phyloP scores from a whole-genome alignment of 2,113 vertebrate genomes.

The Anoplopoma fimbria region DNA sequence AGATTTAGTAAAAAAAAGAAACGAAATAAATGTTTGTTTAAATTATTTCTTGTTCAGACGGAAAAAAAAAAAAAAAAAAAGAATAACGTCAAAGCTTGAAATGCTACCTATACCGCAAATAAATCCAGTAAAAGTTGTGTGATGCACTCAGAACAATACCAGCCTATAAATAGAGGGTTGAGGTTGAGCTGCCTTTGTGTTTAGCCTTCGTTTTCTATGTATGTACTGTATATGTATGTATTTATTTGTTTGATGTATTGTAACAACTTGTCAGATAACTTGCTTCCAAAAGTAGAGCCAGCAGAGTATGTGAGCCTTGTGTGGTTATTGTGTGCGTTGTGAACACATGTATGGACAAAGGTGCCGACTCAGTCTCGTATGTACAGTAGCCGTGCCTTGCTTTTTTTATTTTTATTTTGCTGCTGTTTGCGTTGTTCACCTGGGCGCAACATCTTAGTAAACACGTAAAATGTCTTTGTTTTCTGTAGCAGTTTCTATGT shows the following conservation, averaged over 20 bases:
- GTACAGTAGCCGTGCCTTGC: conserved; percentile 92
- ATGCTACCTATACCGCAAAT: conserved; percentile 86
- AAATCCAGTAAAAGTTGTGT: conserved; percentile 86
- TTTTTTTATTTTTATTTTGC: conserved; percentile 42
- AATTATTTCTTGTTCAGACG: conserved; percentile 93
- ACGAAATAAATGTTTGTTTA: conserved; percentile 92
- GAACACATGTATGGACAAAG: conserved; percentile 90
- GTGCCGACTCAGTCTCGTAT: conserved; percentile 86
- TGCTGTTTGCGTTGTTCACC: conserved; percentile 85
- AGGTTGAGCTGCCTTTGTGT: conserved; percentile 80
- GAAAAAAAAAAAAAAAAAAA: conserved; percentile 29
- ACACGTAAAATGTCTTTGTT: conserved; percentile 88
- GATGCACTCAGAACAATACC: conserved; percentile 85
- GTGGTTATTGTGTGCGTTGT: conserved; percentile 91
- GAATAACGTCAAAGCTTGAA: conserved; percentile 83
- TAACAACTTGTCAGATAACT: conserved; percentile 90
- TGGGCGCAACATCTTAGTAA: conserved; percentile 84
- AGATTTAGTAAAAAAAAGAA: conserved; percentile 88
- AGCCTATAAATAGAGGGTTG: conserved; percentile 48
- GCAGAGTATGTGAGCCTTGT: conserved; percentile 88
- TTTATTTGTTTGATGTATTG: conserved; percentile 93
- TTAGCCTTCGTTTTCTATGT: conserved; percentile 82
- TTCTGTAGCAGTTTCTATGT: conserved; percentile 79
- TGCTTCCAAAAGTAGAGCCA: conserved; percentile 92
- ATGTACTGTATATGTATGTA: conserved; percentile 83